Conservation (phyloP, 2,888 invertebrate genomes). For the Eristalinus aeneus region DNA sequence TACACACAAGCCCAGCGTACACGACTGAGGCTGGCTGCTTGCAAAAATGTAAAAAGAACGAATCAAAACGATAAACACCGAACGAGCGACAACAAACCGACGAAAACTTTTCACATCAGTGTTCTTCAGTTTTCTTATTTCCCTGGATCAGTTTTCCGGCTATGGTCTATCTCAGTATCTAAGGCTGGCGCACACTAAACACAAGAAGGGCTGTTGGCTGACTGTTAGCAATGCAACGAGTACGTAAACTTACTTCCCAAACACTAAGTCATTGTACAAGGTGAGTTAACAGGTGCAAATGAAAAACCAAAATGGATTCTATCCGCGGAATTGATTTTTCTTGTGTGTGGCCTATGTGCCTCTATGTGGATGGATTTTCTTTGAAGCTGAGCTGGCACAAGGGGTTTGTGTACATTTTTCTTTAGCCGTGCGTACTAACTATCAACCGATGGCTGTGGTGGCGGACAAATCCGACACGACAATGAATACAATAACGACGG, state of each 20-base stretch:
- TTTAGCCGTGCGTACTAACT: neutral
- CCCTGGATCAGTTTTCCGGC: constrained; percentile 5
- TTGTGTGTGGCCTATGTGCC: constrained; percentile 31
- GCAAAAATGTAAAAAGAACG: constrained; percentile 44
- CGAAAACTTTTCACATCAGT: constrained; percentile 34
- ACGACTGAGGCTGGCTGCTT: constrained; percentile 4
- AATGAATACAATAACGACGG: constrained; percentile 29
- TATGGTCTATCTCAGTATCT: neutral
- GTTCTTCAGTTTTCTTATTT: neutral
- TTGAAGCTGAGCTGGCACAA: constrained; percentile 26
- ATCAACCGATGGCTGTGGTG: neutral
- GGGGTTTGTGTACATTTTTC: constrained; percentile 56
- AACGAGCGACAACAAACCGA: constrained; percentile 3
- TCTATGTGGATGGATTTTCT: constrained; percentile 17
- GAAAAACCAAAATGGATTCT: constrained; percentile 67
- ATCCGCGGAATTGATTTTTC: constrained; percentile 62
- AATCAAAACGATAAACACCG: constrained; percentile 43
- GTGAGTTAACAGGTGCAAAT: constrained; percentile 68
- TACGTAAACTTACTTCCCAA: constrained; percentile 40
- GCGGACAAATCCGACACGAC: constrained; percentile 30
- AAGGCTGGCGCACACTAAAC: constrained; percentile 1
- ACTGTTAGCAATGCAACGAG: constrained; percentile 26
- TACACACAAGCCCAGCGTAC: constrained; percentile 23
- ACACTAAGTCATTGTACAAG: constrained; percentile 50
- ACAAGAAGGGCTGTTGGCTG: constrained; percentile 7